phyloP scores from a whole-genome alignment of 2,113 vertebrate species.

The Mystacornis crossleyi region DNA sequence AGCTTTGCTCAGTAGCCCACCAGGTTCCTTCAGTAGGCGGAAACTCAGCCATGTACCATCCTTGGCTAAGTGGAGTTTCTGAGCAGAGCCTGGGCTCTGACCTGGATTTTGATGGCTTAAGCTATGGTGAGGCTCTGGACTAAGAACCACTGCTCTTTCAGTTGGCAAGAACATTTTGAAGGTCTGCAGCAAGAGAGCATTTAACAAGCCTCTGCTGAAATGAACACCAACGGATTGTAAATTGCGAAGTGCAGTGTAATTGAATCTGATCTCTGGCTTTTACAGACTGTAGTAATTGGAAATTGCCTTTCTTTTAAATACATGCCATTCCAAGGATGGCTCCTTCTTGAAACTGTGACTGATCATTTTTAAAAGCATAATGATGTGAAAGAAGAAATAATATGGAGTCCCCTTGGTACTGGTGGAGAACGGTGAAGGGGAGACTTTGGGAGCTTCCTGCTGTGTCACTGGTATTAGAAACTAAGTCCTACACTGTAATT shows the following conservation, averaged over 20 bases:
- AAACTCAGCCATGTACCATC: background rate
- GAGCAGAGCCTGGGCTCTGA: background rate
- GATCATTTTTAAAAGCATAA: background rate
- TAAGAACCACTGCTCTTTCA: background rate
- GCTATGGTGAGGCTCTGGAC: background rate
- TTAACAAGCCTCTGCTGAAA: conserved; percentile 38
- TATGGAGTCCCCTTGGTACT: background rate
- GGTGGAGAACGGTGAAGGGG: background rate
- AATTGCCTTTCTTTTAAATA: conserved; percentile 31
- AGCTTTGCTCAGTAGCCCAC: background rate
- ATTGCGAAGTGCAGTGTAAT: conserved; percentile 49
- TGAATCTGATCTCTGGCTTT: conserved; percentile 59
- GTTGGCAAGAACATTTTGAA: conserved; percentile 15
- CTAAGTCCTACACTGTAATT: conserved; percentile 47
- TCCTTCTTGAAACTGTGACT: background rate
- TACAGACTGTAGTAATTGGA: conserved; percentile 15
- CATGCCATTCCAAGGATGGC: background rate
- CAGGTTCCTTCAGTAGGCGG: background rate
- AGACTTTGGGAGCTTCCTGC: background rate
- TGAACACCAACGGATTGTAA: conserved; percentile 45
- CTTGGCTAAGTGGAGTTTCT: background rate
- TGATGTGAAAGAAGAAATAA: background rate
- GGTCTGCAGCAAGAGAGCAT: conserved; percentile 17
- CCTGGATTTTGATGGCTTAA: background rate
- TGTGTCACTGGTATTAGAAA: conserved; percentile 46